These are phyloP conservation scores for Eupleurogrammus muticus DNA, from an alignment of 2,797 vertebrate species.

Conservation along the genomic window DNA sequence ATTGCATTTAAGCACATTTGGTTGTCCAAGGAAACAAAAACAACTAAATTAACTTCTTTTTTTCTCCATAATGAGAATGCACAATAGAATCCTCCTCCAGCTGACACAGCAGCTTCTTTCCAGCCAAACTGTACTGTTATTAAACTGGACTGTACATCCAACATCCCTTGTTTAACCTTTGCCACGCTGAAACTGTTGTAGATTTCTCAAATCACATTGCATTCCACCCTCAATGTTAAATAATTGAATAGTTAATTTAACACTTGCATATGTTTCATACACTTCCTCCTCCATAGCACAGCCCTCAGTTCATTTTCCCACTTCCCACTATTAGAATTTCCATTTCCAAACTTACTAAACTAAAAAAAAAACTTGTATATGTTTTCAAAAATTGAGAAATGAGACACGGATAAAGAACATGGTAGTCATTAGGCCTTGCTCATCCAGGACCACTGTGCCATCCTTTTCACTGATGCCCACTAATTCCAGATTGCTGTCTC, in stretches of 20 bases:
- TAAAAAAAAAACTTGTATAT: background rate
- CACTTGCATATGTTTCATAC: background rate
- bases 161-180: background rate
- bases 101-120: background rate
- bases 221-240: background rate
- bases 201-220: background rate
- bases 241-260: background rate
- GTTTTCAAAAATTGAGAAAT: background rate
- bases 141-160: background rate
- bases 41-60: background rate
- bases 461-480: slow-evolving; percentile 30
- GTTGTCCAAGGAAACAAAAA: slow-evolving; percentile 5
- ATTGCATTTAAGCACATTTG: too few species aligned
- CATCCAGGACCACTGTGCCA: background rate
- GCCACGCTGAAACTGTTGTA: background rate
- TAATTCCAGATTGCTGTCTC: slow-evolving; percentile 53
- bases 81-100: background rate
- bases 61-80: background rate
- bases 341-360: background rate
- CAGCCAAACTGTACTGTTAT: background rate
- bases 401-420: background rate
- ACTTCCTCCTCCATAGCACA: background rate
- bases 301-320: background rate
- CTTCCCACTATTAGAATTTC: slow-evolving; percentile 1
- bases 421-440: slow-evolving; percentile 22